These are phyloP conservation scores for Aurelia sp. DNA, from an alignment of 30 jellyfish, hydroid and myxozoan species.

Conservation along the genomic window DNA sequence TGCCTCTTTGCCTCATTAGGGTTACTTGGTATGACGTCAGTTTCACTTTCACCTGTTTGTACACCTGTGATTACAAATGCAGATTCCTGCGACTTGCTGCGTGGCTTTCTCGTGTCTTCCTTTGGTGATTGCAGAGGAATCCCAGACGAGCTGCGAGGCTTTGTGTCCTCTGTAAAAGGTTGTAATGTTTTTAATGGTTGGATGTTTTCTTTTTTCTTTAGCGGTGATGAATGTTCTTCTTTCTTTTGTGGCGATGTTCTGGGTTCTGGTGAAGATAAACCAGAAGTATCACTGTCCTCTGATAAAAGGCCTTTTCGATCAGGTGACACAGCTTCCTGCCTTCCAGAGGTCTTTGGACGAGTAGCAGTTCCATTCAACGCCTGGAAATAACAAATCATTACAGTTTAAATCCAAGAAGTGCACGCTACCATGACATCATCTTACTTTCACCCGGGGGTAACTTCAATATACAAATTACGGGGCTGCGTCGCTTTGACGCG, in stretches of 20 bases:
- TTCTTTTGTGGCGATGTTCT: not conserved
- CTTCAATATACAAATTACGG: too few species aligned
- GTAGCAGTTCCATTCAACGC: not conserved
- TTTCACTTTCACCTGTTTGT: slow-evolving; percentile 34
- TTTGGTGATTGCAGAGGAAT: not conserved
- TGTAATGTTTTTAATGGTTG: slow-evolving; percentile 4
- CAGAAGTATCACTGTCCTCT: slow-evolving; percentile 18
- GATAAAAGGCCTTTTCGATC: slow-evolving; percentile 22
- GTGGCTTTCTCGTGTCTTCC: not conserved
- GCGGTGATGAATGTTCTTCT: not conserved
- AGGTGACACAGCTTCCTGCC: not conserved
- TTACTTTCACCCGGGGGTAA: too few species aligned
- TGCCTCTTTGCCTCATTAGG: slow-evolving; percentile 39
- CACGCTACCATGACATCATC: too few species aligned
- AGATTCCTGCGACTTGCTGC: slow-evolving; percentile 8
- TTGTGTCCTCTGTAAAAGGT: not conserved
- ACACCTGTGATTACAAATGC: slow-evolving; percentile 51
- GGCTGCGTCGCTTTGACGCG: too few species aligned
- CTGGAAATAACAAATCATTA: not conserved
- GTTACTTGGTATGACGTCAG: slow-evolving; percentile 8
- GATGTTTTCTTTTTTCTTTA: not conserved
- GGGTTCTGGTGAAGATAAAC: slow-evolving; percentile 43
- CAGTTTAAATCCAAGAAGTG: too few species aligned
- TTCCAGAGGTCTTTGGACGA: slow-evolving; percentile 4
- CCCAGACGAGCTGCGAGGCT: not conserved